Conservation (phyloP, 2,797 vertebrate species). For the Cyclura pinguis region DNA sequence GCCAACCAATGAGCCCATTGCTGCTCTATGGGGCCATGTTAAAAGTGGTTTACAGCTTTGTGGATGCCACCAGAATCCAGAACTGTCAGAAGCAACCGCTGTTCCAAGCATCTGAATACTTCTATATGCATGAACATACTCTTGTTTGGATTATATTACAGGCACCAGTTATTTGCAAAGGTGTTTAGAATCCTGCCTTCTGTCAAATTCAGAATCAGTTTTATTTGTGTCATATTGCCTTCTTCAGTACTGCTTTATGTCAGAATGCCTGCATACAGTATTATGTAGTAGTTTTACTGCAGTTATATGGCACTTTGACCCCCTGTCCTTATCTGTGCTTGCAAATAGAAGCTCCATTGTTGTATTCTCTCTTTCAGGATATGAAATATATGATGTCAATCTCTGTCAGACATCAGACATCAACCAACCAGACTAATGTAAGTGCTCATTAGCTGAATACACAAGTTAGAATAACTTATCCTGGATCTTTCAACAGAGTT, state of each 20-base stretch:
- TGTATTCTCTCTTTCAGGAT: background rate
- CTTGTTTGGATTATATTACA: background rate
- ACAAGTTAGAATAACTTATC: background rate
- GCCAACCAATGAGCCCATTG: too few relatives aligned
- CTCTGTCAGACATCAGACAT: background rate
- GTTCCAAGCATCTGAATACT: background rate
- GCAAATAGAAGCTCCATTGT: background rate
- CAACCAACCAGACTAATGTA: background rate
- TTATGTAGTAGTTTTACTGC: background rate
- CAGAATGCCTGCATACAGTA: background rate
- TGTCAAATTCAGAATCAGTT: background rate
- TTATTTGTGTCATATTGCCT: background rate
- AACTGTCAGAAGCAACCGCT: too few relatives aligned
- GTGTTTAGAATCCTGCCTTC: background rate
- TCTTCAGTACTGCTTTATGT: background rate
- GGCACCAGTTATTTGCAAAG: background rate
- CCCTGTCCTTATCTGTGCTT: background rate
- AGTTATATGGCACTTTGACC: too few relatives aligned
- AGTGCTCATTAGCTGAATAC: background rate
- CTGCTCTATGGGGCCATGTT: background rate
- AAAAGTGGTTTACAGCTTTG: background rate
- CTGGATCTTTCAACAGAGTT: background rate
- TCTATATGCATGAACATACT: background rate
- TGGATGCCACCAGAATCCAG: background rate
- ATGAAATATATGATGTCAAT: background rate